These are phyloP conservation scores for Dendropsophus ebraccatus DNA, from an alignment of 2,113 vertebrate species.

Conservation along the genomic window DNA sequence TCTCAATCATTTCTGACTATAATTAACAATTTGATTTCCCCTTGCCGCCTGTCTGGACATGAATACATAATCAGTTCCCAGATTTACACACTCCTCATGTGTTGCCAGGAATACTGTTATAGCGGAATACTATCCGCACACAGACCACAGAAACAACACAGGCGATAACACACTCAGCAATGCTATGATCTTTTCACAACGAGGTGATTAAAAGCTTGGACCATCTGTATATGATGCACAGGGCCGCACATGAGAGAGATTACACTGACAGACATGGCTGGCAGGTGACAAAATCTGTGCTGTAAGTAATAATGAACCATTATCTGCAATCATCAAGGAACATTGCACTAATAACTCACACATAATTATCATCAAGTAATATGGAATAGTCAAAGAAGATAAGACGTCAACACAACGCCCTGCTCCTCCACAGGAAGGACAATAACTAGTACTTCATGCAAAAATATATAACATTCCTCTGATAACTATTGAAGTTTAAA, in stretches of 20 bases:
- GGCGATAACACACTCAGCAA: slow-evolving; percentile 24
- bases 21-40: not conserved
- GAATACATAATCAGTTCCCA: not conserved
- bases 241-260: slow-evolving; percentile 31
- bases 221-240: slow-evolving; percentile 43
- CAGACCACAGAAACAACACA: not conserved
- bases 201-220: slow-evolving; percentile 51
- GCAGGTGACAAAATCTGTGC: slow-evolving; percentile 45
- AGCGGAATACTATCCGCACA: not conserved
- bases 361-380: slow-evolving; percentile 43
- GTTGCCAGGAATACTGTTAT: not conserved
- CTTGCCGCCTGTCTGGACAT: not conserved
- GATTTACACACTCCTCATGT: not conserved
- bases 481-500: too few relatives aligned
- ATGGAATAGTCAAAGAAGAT: slow-evolving; percentile 5
- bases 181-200: slow-evolving; percentile 44
- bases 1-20: not conserved
- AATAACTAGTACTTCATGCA: too few relatives aligned
- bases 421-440: not conserved
- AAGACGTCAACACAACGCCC: not conserved
- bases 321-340: slow-evolving; percentile 30
- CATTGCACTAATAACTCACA: slow-evolving; percentile 23
- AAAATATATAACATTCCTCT: too few relatives aligned
- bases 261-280: slow-evolving; percentile 28
- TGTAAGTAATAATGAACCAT: slow-evolving; percentile 46